Base-by-base conservation (phyloP, 2,888 invertebrate genomes). In the Heliconius hortense region DNA sequence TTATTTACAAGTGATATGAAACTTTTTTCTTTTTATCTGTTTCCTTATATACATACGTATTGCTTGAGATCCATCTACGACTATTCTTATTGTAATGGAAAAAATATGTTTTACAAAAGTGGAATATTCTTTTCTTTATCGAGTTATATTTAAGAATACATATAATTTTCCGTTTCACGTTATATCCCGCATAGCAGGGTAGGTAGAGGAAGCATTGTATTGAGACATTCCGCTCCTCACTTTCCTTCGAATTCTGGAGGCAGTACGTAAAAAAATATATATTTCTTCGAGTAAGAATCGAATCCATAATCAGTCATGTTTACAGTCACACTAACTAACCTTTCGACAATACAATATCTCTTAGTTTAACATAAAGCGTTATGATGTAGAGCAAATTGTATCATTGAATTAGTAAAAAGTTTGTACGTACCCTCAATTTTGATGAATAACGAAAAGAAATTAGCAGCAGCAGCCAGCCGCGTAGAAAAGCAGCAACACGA, bases 401-500 rank as follows among this genome's bases (percentile, higher is more conserved):
- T 18, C 15, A 18, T 7, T 62, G 7, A 62, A 26, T 28, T 62
- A 28, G 15, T 62, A 15, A 28, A 62, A 35, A 35, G 1, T 21
- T 21, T 11, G 28, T 64, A 11, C 10, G 4, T n/a, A 35, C 35
- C 13, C 28, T 18, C 21, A 48, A 13, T 69, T 53, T 53, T 7
- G 53, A 39, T 26, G 35, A 60, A 39, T 39, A 70, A 7, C 31
- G 28, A 70, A 39, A 39, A 70, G 63, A 64, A 69, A 70, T 74
- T 62, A 74, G 48, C 68, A 31, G 31, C 60, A 53, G 21, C 31
- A 74, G 69, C 31, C 43, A 70, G 69, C 24, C 43, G 39, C 59
- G 28, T 43, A 48, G 43, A 43, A 53, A 74, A 69, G 56, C 72
- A 72, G 53, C 74, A 63, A 26, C 59, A 69, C 28, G 24, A 43